phyloP scores from a whole-genome alignment of 2,888 invertebrate species.

The Melanargia galathea region DNA sequence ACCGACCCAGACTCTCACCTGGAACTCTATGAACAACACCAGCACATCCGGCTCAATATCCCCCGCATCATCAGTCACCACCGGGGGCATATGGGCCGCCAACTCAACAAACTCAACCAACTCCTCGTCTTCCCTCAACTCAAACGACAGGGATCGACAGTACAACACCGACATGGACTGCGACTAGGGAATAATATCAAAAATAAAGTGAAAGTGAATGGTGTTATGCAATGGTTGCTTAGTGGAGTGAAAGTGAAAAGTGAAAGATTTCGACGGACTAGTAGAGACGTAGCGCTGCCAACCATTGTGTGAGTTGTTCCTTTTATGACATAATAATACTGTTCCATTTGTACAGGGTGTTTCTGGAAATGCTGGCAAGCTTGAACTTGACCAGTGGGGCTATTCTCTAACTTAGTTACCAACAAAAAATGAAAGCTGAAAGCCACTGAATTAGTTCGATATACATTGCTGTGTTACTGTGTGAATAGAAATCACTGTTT shows the following conservation, averaged over 20 bases:
- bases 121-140: constrained; percentile 46
- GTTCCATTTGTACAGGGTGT: constrained; percentile 6
- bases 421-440: no score
- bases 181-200: constrained; percentile 72
- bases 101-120: constrained; percentile 46
- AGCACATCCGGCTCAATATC: constrained; percentile 42
- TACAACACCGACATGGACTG: constrained; percentile 79
- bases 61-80: constrained; percentile 45
- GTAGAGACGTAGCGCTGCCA: neutral
- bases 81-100: constrained; percentile 52
- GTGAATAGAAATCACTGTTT: no score
- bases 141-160: constrained; percentile 55
- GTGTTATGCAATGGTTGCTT: constrained; percentile 22
- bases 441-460: no score
- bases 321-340: neutral
- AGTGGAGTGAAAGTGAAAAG: constrained; percentile 12
- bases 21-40: constrained; percentile 44
- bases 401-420: no score
- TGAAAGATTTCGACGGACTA: neutral
- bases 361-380: neutral
- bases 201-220: neutral
- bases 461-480: no score
- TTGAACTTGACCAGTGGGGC: no score
- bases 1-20: constrained; percentile 37
- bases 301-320: constrained; percentile 18